Evolutionary conservation across 2,888 invertebrate species (phyloP).

Genomic region (Nasonia oneida): DNA sequence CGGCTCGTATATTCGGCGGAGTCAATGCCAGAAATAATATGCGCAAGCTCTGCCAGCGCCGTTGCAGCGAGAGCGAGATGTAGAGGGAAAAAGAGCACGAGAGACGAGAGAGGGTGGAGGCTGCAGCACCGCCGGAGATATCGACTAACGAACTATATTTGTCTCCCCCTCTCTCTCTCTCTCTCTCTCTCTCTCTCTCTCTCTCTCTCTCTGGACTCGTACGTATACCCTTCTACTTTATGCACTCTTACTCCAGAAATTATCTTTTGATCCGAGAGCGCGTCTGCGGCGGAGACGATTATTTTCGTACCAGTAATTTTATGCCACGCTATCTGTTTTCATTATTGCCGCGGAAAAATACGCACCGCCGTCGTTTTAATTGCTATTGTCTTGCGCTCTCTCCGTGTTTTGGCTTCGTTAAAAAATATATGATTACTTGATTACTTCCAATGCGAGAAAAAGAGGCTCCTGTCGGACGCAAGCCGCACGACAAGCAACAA

Average conservation of each 20-base stretch:
- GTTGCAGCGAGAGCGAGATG: slow-evolving; percentile 21
- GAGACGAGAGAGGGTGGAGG: slow-evolving; percentile 67
- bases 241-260: slow-evolving; percentile 51
- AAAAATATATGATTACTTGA: slow-evolving; percentile 1
- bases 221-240: slow-evolving; percentile 41
- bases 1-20: slow-evolving; percentile 67
- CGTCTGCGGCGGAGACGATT: slow-evolving; percentile 30
- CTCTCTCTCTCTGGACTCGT: slow-evolving; percentile 48
- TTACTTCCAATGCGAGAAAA: background rate
- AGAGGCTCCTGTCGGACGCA: background rate
- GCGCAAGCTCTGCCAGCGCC: slow-evolving; percentile 51
- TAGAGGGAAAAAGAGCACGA: slow-evolving; percentile 59
- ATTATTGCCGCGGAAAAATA: background rate
- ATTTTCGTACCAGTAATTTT: slow-evolving; percentile 53
- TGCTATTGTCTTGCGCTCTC: background rate
- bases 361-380: slow-evolving; percentile 1
- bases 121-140: slow-evolving; percentile 63
- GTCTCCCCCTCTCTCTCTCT: slow-evolving; percentile 59
- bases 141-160: slow-evolving; percentile 76
- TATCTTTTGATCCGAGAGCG: slow-evolving; percentile 58
- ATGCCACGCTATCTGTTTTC: slow-evolving; percentile 23
- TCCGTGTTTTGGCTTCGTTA: background rate
- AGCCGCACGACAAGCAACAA: slow-evolving; percentile 30
- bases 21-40: slow-evolving; percentile 78
- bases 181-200: too few relatives aligned